A percentile compares a stretch with the other conserved stretches of the same genome.
Evolutionary conservation across 2,888 invertebrate genomes (phyloP).

Genomic region (Liopterus haemorrhoidalis): DNA sequence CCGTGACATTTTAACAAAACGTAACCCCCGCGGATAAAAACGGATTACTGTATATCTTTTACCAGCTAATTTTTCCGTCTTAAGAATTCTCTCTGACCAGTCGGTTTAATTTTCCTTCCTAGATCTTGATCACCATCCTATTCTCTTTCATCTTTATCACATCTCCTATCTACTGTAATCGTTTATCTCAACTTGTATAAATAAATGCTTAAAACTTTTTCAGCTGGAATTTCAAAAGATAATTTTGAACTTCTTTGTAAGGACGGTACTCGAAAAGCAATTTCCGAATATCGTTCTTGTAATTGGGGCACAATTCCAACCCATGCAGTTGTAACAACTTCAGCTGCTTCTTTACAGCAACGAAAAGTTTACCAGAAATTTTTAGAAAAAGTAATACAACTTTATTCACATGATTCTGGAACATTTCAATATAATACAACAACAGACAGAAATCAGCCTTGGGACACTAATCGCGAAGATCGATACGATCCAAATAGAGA

Average conservation of each 20-base stretch:
- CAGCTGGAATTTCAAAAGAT: conserved; percentile 60
- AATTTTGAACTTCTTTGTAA: conserved; percentile 75
- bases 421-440: conserved; percentile 21
- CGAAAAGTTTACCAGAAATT: conserved; percentile 60
- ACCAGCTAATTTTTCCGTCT: too few relatives aligned
- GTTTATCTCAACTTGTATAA: too few relatives aligned
- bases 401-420: conserved; percentile 46
- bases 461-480: conserved; percentile 16
- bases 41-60: too few relatives aligned
- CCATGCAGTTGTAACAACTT: conserved; percentile 80
- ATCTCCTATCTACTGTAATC: too few relatives aligned
- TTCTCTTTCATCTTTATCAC: too few relatives aligned
- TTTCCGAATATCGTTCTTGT: conserved; percentile 66
- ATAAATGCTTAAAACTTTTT: conserved; percentile 27
- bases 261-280: conserved; percentile 64
- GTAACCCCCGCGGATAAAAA: too few relatives aligned
- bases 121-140: too few relatives aligned
- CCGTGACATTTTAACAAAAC: too few relatives aligned
- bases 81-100: too few relatives aligned
- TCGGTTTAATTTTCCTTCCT: too few relatives aligned
- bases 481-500: conserved; percentile 8
- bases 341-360: conserved; percentile 58
- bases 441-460: conserved; percentile 7
- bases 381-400: conserved; percentile 55
- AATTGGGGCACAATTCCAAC: conserved; percentile 84